These are phyloP conservation scores for Tenebrio molitor DNA, from an alignment of 1,140 invertebrate genomes.

Conservation along the genomic window DNA sequence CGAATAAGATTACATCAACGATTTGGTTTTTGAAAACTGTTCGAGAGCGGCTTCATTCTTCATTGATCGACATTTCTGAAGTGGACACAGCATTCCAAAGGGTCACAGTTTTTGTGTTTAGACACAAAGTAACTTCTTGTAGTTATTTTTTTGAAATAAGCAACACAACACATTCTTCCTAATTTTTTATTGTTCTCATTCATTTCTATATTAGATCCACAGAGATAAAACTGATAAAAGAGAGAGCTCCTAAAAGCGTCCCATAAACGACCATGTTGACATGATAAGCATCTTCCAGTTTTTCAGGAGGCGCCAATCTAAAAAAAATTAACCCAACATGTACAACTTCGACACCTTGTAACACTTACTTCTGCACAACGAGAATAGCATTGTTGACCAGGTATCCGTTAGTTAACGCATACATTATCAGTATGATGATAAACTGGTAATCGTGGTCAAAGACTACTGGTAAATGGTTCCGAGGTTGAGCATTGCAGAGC, in stretches of 20 bases:
- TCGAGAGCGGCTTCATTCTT: too few relatives aligned
- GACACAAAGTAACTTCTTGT: too few relatives aligned
- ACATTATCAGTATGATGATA: constrained; percentile 9
- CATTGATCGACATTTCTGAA: too few relatives aligned
- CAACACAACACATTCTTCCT: too few relatives aligned
- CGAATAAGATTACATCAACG: too few relatives aligned
- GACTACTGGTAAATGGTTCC: constrained; percentile 14
- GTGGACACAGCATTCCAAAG: too few relatives aligned
- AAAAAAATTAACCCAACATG: constrained; percentile 1
- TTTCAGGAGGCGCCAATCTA: neutral
- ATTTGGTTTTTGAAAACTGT: too few relatives aligned
- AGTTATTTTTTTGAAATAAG: too few relatives aligned
- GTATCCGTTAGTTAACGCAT: constrained; percentile 5
- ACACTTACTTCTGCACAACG: constrained; percentile 6
- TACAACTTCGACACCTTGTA: neutral
- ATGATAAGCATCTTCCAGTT: constrained; percentile 7
- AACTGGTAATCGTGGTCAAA: constrained; percentile 27
- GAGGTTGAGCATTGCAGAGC: constrained; percentile 18
- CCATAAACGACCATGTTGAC: neutral
- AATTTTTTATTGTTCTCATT: too few relatives aligned
- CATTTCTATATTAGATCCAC: neutral
- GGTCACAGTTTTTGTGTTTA: too few relatives aligned
- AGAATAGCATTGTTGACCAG: neutral
- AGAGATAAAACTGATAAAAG: constrained; percentile 3
- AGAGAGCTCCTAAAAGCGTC: neutral